These are phyloP conservation scores for Cyclopterus lumpus DNA, from an alignment of 2,797 vertebrate genomes.

Conservation along the genomic window DNA sequence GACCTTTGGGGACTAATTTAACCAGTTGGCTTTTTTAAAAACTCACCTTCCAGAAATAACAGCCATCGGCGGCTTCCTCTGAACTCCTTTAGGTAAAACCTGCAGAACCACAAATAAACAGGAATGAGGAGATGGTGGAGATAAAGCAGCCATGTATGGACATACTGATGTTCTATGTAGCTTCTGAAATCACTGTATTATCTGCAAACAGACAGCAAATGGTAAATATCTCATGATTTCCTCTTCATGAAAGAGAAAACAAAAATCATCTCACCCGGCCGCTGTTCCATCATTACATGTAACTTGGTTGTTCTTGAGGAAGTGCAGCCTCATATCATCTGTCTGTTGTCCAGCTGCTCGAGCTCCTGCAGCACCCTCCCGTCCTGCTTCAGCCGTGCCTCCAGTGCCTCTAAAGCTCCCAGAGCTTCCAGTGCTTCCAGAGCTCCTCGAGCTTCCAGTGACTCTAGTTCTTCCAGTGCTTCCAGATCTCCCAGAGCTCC, in stretches of 20 bases:
- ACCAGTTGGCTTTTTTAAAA: conserved; percentile 77
- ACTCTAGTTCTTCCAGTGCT: conserved; percentile 42
- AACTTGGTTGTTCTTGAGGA: conserved; percentile 80
- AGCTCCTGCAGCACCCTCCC: conserved; percentile 44
- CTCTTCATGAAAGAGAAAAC: not conserved
- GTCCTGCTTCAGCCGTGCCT: conserved; percentile 53
- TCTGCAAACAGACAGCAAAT: not conserved
- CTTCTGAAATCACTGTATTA: not conserved
- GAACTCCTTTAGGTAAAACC: conserved; percentile 85
- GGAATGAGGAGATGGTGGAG: conserved; percentile 38
- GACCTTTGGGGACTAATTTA: conserved; percentile 77
- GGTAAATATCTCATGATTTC: not conserved
- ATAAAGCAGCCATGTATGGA: conserved; percentile 38
- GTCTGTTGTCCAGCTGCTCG: conserved; percentile 63
- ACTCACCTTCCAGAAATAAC: conserved; percentile 87
- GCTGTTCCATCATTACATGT: conserved; percentile 84
- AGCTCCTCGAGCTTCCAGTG: not conserved
- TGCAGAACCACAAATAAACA: conserved; percentile 72
- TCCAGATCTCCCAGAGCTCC: conserved; percentile 11
- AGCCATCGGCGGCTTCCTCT: conserved; percentile 86
- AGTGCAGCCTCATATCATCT: conserved; percentile 86
- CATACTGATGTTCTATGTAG: not conserved
- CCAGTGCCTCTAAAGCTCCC: conserved; percentile 35
- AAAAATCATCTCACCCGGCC: conserved; percentile 75
- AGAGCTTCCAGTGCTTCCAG: conserved; percentile 4